Base-by-base conservation (phyloP, 2,113 vertebrate genomes). In the Oncorhynchus gorbuscha region DNA sequence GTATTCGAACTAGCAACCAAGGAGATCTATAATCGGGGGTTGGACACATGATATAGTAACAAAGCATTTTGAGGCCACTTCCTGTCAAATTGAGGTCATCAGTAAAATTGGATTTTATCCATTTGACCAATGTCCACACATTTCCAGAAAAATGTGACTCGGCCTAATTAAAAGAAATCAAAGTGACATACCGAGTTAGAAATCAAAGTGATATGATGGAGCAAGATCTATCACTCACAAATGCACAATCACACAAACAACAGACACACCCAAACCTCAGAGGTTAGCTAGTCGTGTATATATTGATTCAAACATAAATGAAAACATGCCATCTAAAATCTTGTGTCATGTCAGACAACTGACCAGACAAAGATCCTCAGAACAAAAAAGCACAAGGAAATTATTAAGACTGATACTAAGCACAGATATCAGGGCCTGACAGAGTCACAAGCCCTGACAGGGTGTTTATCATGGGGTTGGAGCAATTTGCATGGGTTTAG, bases 391-490 rank as follows among this genome's bases (percentile, higher is more conserved):
- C 13, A 18, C 14, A 58, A 8, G 18, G 59, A 8, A 8, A 22
- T 16, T 0, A 62, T 62, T 13, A 62, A 9, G n/a, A 7, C 22
- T 62, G 59, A 68, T 32, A 7, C 30, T 14, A 5, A 32, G 66
- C 28, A 16, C 16, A 32, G 13, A 68, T 68, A 30, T 30, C 64
- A 66, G 22, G 39, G 39, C 18, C 39, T 11, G 26, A 4, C 16
- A 16, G 59, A 62, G 59, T 68, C 66, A 68, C 51, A 55, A 55
- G 51, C 16, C 28, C 30, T 68, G 28, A 11, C 14, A 28, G 30
- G 66, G 26, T 6, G 84, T 71, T 76, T 72, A 69, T 62, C 73
- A 76, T 49, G 51, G 75, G 72, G 48, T 22, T 9, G 20, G 30
- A 32, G 30, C 66, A 68, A 71, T 64, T 78, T 77, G 58, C 30